Evolutionary conservation across 2,797 vertebrate genomes (phyloP).

Genomic region (Acridotheres tristis): DNA sequence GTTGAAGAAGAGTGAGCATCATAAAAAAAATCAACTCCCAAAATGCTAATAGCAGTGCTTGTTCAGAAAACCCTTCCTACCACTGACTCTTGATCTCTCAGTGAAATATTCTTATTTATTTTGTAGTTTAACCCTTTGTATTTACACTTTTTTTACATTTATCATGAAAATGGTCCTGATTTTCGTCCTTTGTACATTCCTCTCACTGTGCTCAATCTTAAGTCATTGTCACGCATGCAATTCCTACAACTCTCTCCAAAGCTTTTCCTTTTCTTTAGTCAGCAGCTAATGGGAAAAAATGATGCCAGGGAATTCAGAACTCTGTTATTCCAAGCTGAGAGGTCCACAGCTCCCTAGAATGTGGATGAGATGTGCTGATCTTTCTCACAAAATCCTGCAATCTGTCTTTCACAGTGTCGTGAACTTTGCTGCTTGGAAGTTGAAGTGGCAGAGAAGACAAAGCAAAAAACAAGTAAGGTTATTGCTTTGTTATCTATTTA

Average conservation of each 20-base stretch:
- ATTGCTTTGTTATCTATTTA: background rate
- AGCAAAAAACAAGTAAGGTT: slow-evolving; percentile 65
- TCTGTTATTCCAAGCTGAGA: background rate
- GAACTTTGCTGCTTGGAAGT: slow-evolving; percentile 77
- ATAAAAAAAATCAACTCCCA: background rate
- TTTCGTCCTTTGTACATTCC: background rate
- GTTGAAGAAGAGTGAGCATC: background rate
- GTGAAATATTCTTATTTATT: background rate
- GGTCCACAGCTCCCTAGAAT: fast-evolving
- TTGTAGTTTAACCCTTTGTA: background rate
- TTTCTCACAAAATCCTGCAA: background rate
- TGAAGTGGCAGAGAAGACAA: slow-evolving; percentile 59
- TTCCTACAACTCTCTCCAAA: background rate
- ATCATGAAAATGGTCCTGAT: background rate
- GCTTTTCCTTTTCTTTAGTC: background rate
- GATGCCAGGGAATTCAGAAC: background rate
- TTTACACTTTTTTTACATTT: too few relatives aligned
- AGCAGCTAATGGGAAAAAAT: background rate
- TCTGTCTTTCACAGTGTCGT: slow-evolving; percentile 70
- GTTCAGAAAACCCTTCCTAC: background rate
- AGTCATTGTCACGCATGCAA: background rate
- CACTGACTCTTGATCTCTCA: background rate
- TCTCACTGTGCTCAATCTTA: fast-evolving
- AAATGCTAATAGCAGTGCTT: background rate
- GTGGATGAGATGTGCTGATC: background rate